Base-by-base conservation (phyloP, 2,888 invertebrate genomes). In the Eupeodes latifasciatus region DNA sequence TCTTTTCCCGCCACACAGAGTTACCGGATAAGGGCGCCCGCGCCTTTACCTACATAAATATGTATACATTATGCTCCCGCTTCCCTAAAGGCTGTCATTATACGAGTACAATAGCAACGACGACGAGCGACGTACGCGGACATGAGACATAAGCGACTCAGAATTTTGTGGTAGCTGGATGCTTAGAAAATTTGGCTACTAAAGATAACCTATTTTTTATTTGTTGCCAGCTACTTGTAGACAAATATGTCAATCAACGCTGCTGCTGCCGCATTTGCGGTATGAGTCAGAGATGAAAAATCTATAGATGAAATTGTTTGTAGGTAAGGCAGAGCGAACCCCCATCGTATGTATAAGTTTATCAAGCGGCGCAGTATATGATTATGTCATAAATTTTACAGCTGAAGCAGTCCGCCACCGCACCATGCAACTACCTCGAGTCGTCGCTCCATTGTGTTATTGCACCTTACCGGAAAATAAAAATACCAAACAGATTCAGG, bases 351-450 rank as follows among this genome's bases (percentile, higher is more conserved):
- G 27, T 3, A 53, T 9, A 16, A 7, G 9, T 19, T 27, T 27
- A 27, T 2, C 27, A 55, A 57, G n/a, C 47, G 49, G 19, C 11
- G 16, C 57, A 34, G 74, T 44, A 61, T 59, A 61, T 59, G 64
- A 79, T 86, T 86, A 83, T 79, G 83, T 71, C 86, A 83, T 86
- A 86, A 82, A 86, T 86, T 64, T 36, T 59, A 57, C 19, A 34
- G 77, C 34, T 57, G 72, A 53, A 62, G 55, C 55, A 51, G 27
- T 10, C 49, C 9, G 27, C 27, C 7, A 1, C 12, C 12, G 27
- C 27, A 27, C 27, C 27, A 2, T 2, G 2, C 27, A 27, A 27
- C 27, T 27, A 27, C 27, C 27, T 27, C 27, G 3, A 1, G 1
- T 27, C 40, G 7, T 2, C 14, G 6, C 34, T 4, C 12, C 12